Evolutionary conservation across 2,113 vertebrate species (phyloP).

Genomic region (Oxyruncus cristatus): DNA sequence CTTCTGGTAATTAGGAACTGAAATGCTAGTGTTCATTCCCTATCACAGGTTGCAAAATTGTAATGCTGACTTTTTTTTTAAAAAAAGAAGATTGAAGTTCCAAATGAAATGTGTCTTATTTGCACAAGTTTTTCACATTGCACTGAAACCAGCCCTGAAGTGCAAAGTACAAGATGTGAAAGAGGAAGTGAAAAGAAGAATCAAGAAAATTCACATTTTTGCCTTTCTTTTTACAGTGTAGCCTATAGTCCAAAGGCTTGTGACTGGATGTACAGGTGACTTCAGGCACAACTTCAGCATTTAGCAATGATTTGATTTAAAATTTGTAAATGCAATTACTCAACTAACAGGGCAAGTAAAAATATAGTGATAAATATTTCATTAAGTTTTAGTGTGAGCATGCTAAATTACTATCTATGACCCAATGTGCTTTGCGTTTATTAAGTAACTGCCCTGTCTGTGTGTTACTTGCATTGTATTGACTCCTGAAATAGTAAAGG

Average conservation of each 20-base stretch:
- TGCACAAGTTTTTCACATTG: background rate
- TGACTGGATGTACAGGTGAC: background rate
- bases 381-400: background rate
- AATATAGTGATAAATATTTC: background rate
- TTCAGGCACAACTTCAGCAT: background rate
- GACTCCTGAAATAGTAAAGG: background rate
- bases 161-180: background rate
- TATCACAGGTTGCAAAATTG: background rate
- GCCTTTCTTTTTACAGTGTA: background rate
- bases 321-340: background rate
- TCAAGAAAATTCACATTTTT: background rate
- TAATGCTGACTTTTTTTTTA: background rate
- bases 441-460: background rate
- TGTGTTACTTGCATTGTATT: background rate
- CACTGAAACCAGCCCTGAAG: background rate
- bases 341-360: background rate
- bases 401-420: background rate
- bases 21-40: background rate
- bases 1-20: background rate
- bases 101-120: background rate
- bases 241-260: background rate
- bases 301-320: background rate
- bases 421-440: background rate
- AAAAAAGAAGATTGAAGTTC: background rate
- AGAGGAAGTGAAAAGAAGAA: background rate